Conservation (phyloP, 2,888 invertebrate species). For the Eristalinus aeneus region DNA sequence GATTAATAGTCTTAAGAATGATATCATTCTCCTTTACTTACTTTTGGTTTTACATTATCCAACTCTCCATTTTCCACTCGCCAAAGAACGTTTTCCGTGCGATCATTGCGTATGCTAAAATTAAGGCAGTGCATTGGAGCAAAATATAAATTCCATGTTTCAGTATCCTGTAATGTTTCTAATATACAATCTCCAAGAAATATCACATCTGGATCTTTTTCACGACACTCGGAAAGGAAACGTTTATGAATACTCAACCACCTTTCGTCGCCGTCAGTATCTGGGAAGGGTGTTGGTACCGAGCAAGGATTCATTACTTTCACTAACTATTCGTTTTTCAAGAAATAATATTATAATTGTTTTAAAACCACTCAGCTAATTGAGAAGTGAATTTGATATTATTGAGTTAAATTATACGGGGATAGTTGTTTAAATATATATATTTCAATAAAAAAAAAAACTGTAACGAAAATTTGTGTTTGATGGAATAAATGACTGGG, state of each 20-base stretch:
- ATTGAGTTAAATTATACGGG: background rate
- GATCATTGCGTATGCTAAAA: conserved; percentile 91
- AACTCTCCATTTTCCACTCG: conserved; percentile 93
- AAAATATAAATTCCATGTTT: conserved; percentile 94
- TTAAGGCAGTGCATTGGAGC: conserved; percentile 95
- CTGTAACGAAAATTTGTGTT: conserved; percentile 34
- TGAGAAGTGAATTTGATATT: background rate
- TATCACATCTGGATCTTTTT: conserved; percentile 95
- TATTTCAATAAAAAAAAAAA: conserved; percentile 8
- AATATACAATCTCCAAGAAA: conserved; percentile 95
- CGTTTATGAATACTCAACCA: conserved; percentile 90
- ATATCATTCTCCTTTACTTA: conserved; percentile 76
- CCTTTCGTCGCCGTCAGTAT: conserved; percentile 91
- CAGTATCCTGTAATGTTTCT: conserved; percentile 90
- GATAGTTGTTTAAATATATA: background rate
- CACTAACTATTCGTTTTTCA: conserved; percentile 9
- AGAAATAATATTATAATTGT: background rate
- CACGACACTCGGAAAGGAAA: conserved; percentile 91
- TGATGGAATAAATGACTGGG: conserved; percentile 41
- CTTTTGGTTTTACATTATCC: conserved; percentile 94
- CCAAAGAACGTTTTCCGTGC: conserved; percentile 94
- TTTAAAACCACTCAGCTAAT: background rate
- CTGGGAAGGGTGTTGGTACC: conserved; percentile 86
- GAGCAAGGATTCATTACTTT: conserved; percentile 87
- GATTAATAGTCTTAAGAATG: background rate